Conservation (phyloP, 2,797 vertebrate species). For the Acestrorhynchus altus region DNA sequence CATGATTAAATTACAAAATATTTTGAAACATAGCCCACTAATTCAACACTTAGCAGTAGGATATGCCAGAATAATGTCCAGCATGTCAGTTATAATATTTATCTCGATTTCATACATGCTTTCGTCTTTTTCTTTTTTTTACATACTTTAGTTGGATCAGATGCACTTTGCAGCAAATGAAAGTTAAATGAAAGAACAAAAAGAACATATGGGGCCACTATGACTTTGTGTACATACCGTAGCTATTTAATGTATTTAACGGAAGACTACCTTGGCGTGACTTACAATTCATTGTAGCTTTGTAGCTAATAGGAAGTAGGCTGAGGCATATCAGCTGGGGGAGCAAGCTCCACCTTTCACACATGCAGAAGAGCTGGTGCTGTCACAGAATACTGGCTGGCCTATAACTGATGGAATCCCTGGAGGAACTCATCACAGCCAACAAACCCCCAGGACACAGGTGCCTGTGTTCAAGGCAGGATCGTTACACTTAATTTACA, state of each 20-base stretch:
- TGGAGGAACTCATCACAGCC: slow-evolving; percentile 7
- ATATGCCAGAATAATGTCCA: too few species aligned
- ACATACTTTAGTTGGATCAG: background rate
- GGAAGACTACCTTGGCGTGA: background rate
- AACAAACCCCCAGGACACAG: background rate
- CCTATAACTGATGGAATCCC: slow-evolving; percentile 1
- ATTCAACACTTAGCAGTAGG: too few species aligned
- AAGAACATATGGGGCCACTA: background rate
- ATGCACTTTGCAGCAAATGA: background rate
- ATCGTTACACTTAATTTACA: background rate
- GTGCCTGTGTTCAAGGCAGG: background rate
- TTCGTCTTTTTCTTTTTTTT: too few species aligned
- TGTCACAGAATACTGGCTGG: background rate
- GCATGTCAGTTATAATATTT: too few species aligned
- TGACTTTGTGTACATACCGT: background rate
- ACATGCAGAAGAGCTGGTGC: background rate
- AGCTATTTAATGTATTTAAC: background rate
- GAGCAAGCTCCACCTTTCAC: background rate
- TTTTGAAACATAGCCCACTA: too few species aligned
- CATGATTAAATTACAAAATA: too few species aligned
- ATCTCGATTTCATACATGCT: too few species aligned
- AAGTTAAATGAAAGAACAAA: background rate
- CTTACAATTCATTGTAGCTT: background rate
- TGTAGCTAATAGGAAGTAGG: background rate
- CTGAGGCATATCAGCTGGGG: background rate